phyloP scores from a whole-genome alignment of 2,113 vertebrate species.

The Podarcis cretensis region DNA sequence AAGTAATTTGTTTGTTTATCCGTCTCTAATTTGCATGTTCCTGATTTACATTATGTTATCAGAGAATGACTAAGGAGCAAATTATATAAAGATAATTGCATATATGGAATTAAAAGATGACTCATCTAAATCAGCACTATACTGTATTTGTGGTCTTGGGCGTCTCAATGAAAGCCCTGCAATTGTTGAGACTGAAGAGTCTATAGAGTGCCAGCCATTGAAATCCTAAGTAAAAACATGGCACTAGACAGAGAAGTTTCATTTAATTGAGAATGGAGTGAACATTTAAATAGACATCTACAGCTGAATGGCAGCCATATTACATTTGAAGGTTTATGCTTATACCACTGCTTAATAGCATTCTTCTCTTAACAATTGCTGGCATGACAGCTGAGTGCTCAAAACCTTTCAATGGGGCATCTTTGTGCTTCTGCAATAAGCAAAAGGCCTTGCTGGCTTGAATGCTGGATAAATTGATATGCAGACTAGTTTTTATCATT shows the following conservation, averaged over 20 bases:
- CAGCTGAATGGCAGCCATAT: conserved; percentile 7
- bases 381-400: background rate
- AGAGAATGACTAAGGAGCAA: conserved; percentile 86
- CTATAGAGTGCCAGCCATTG: conserved; percentile 55
- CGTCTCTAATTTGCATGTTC: conserved; percentile 73
- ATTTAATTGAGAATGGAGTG: conserved; percentile 59
- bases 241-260: conserved; percentile 58
- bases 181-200: conserved; percentile 39
- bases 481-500: background rate
- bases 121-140: conserved; percentile 73
- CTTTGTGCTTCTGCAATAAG: conserved; percentile 18
- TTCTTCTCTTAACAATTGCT: background rate
- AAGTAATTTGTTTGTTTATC: conserved; percentile 64
- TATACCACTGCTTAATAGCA: conserved; percentile 17
- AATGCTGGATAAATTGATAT: background rate
- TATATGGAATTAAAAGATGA: conserved; percentile 74
- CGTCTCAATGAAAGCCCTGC: conserved; percentile 54
- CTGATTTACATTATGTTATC: conserved; percentile 82
- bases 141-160: conserved; percentile 75
- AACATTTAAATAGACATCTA: conserved; percentile 47
- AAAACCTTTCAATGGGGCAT: background rate
- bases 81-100: conserved; percentile 79
- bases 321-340: conserved; percentile 1
- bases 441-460: background rate
- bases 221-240: conserved; percentile 53